Base-by-base conservation (phyloP, 1,140 invertebrate species). In the Leucophenga varia region DNA sequence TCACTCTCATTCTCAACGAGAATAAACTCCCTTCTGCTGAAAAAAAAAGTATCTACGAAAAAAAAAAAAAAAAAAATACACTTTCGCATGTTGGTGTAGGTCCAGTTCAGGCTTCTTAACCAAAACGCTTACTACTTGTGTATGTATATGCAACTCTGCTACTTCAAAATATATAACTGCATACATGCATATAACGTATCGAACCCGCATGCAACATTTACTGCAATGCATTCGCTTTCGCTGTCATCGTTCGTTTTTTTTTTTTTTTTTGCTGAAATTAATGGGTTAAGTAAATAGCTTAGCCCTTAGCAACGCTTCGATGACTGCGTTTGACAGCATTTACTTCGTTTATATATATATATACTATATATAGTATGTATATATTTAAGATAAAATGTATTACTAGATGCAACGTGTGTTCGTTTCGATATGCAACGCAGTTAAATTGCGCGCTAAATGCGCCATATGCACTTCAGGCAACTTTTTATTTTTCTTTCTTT, bases 211-310 rank as follows among this genome's bases (percentile, higher is more conserved):
- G 37, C 39, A 43, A 3, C n/a, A 30, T 12, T n/a, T 20, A 36
- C 47, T 25, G 18, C 17, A 34, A 39, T 30, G 28, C 52, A 38
- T 44, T 40, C 28, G 52, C 43, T 49, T 51, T 41, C 35, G 31
- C 36, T 37, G 36, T 42, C 43, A 17, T 50, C 43, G 36, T 50
- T 54, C 36, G 36, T 34, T 25, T 28, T n/a, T 35, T 28, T 47
- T 45, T 48, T 34, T 52, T 46, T 31, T 32, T 32, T 43, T 54
- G 16, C 6, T 10, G 10, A 36, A 54, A 67, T 63, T 65, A 65
- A 67, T 65, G 56, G 63, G 63, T 63, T 67, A 65, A 67, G 59
- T 65, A 65, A 65, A 65, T 67, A 59, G 53, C 19, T 9, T 20
- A 35, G 8, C 36, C 37, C 35, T 19, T 34, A 34, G 43, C 25